These are phyloP conservation scores for Lissocephala sabroskyi DNA, from an alignment of 2,888 invertebrate species.

Conservation along the genomic window DNA sequence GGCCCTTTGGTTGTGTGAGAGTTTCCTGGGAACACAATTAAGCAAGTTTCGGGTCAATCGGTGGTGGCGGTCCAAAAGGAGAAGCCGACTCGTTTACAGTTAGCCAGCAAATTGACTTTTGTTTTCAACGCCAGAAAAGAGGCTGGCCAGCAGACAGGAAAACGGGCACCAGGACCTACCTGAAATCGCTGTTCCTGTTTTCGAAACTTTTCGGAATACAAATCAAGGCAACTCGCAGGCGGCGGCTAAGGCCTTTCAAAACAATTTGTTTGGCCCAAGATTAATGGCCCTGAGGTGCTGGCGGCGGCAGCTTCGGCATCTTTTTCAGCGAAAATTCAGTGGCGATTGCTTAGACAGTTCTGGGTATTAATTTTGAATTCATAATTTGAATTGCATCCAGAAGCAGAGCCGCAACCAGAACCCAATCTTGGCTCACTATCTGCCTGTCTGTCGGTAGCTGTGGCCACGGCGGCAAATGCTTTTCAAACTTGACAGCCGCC, in stretches of 20 bases:
- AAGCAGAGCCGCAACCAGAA: conserved; percentile 24
- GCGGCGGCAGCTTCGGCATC: conserved; percentile 3
- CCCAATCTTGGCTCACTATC: too few species aligned
- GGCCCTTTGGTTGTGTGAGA: neutral
- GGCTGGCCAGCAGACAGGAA: conserved; percentile 2
- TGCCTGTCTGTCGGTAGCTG: neutral
- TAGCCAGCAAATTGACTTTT: conserved; percentile 50
- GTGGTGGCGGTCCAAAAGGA: conserved; percentile 23
- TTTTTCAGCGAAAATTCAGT: conserved; percentile 36
- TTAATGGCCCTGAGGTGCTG: conserved; percentile 41
- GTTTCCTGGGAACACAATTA: conserved; percentile 63
- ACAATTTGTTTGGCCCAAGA: conserved; percentile 32
- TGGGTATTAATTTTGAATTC: conserved; percentile 63
- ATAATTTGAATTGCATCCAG: conserved; percentile 55
- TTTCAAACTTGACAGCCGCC: conserved; percentile 21
- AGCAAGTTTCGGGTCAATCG: conserved; percentile 19
- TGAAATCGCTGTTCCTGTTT: neutral
- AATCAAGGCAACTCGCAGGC: conserved; percentile 1
- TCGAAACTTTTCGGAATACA: conserved; percentile 14
- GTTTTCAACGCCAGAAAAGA: neutral
- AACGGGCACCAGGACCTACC: neutral
- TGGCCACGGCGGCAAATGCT: conserved; percentile 31
- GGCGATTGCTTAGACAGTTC: conserved; percentile 67
- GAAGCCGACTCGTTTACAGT: conserved; percentile 41
- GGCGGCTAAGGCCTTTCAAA: conserved; percentile 31